phyloP scores from a whole-genome alignment of 2,888 invertebrate species.

The Schrankia costaestrigalis region DNA sequence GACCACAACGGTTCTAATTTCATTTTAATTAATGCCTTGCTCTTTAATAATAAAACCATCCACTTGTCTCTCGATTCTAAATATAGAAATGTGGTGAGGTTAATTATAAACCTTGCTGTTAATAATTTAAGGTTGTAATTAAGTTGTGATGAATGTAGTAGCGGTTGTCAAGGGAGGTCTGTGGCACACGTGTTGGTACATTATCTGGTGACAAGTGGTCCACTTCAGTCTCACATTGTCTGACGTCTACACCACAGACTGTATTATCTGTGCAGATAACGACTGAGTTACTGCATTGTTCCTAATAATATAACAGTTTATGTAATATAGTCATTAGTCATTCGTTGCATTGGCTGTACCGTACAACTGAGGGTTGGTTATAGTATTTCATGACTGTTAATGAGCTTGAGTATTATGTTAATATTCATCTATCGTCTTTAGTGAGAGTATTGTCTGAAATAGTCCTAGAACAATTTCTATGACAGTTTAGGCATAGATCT shows the following conservation, averaged over 20 bases:
- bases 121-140: slow-evolving; percentile 19
- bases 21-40: slow-evolving; percentile 44
- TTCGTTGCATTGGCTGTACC: no score
- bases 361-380: no score
- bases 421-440: no score
- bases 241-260: neutral
- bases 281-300: no score
- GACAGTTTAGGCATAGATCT: no score
- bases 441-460: no score
- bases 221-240: slow-evolving; percentile 13
- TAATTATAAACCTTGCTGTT: slow-evolving; percentile 18
- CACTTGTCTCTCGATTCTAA: slow-evolving; percentile 41
- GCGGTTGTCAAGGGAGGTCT: slow-evolving; percentile 24
- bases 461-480: no score
- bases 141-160: slow-evolving; percentile 2
- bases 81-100: slow-evolving; percentile 16
- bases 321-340: no score
- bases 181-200: slow-evolving; percentile 18
- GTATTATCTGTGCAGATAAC: slow-evolving; percentile 2
- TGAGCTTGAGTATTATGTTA: no score
- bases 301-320: no score
- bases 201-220: slow-evolving; percentile 20
- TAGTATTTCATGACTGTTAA: no score
- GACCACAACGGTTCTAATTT: slow-evolving; percentile 31
- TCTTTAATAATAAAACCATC: slow-evolving; percentile 40